These are phyloP conservation scores for Tanypteryx hageni DNA, from an alignment of 2,888 invertebrate genomes.

Conservation along the genomic window DNA sequence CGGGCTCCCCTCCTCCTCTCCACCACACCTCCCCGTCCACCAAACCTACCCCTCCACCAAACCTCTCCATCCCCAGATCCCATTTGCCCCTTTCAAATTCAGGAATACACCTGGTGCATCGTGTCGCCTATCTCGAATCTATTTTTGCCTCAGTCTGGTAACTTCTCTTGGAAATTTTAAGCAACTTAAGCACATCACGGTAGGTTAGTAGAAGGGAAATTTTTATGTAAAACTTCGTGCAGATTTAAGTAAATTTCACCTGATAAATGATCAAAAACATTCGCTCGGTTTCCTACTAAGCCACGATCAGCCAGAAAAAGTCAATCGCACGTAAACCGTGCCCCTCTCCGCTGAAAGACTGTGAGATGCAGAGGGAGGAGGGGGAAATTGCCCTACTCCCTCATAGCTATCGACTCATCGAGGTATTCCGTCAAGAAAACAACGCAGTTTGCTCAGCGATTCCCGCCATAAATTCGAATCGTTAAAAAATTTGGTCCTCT, in stretches of 20 bases:
- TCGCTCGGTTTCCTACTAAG: too few relatives aligned
- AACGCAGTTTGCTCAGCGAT: background rate
- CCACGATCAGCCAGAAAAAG: too few relatives aligned
- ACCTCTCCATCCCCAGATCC: background rate
- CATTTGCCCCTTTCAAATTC: background rate
- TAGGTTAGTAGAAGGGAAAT: background rate
- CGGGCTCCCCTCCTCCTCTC: too few relatives aligned
- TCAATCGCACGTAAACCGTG: too few relatives aligned
- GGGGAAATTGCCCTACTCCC: too few relatives aligned
- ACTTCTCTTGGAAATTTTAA: background rate
- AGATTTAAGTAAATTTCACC: too few relatives aligned
- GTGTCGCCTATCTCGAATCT: background rate
- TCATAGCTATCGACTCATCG: background rate
- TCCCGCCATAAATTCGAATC: background rate
- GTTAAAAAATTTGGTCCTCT: slow-evolving; percentile 10
- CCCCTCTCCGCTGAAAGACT: too few relatives aligned
- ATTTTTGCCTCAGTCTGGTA: background rate
- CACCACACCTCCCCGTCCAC: background rate
- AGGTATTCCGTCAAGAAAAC: background rate
- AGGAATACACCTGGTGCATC: background rate
- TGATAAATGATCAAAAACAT: background rate
- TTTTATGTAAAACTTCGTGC: too few relatives aligned
- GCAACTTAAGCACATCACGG: background rate
- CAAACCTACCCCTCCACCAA: background rate
- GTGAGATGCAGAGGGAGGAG: too few relatives aligned